phyloP scores from a whole-genome alignment of 2,888 invertebrate species.

The Lasioglossum marginatum region DNA sequence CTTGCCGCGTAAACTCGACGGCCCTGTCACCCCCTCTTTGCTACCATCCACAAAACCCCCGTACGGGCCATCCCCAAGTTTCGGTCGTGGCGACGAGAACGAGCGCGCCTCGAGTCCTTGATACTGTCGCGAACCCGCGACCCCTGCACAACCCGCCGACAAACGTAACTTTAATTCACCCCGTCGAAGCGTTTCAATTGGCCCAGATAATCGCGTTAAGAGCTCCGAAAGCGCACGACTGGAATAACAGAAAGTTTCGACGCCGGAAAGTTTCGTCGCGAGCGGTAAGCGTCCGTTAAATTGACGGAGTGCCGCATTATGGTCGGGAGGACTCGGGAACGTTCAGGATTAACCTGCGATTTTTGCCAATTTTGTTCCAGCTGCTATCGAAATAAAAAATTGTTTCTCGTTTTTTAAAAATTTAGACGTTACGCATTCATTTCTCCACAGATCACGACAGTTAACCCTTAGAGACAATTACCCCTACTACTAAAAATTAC shows the following conservation, averaged over 20 bases:
- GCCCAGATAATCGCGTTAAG: not conserved
- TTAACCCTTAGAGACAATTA: too few relatives aligned
- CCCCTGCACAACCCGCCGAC: not conserved
- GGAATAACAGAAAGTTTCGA: not conserved
- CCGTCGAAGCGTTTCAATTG: not conserved
- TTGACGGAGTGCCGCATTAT: not conserved
- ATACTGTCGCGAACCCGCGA: not conserved
- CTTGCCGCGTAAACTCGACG: slow-evolving; percentile 29
- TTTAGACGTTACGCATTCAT: too few relatives aligned
- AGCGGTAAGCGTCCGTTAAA: not conserved
- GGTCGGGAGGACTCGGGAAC: not conserved
- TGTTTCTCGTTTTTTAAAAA: too few relatives aligned
- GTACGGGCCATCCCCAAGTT: not conserved
- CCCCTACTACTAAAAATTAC: too few relatives aligned
- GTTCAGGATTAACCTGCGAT: not conserved
- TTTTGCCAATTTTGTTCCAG: not conserved
- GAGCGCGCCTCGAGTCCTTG: not conserved
- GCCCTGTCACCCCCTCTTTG: not conserved
- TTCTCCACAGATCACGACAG: too few relatives aligned
- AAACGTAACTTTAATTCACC: not conserved
- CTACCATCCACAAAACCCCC: not conserved
- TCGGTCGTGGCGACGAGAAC: not conserved
- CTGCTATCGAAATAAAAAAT: too few relatives aligned
- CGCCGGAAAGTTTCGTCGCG: not conserved
- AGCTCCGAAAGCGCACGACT: not conserved